phyloP scores from a whole-genome alignment of 2,797 vertebrate genomes.

The Bucorvus abyssinicus region DNA sequence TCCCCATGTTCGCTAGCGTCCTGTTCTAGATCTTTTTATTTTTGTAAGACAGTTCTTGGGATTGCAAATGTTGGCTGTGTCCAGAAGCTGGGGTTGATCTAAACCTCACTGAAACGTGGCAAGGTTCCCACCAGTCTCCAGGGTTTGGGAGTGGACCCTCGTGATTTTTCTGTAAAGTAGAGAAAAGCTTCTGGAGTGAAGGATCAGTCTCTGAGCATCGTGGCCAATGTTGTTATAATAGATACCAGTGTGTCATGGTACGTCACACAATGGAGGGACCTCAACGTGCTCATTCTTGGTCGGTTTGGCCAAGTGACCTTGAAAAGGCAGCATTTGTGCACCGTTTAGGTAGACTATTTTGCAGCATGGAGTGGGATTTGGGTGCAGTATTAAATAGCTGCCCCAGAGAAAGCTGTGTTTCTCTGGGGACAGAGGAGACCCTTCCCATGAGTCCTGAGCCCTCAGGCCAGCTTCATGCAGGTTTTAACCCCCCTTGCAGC shows the following conservation, averaged over 20 bases:
- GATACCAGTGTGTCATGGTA: rapidly evolving
- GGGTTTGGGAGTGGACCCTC: not conserved
- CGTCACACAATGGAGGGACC: rapidly evolving
- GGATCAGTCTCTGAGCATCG: not conserved
- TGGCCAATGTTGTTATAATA: not conserved
- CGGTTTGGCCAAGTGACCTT: not conserved
- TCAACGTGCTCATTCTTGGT: rapidly evolving
- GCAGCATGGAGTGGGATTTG: not conserved
- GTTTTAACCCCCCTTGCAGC: not conserved
- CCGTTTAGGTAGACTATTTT: not conserved
- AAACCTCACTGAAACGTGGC: not conserved
- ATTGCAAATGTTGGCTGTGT: not conserved
- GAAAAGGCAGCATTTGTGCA: not conserved
- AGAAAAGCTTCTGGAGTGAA: not conserved
- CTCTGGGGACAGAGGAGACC: rapidly evolving
- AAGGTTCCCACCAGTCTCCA: not conserved
- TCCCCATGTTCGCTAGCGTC: rapidly evolving
- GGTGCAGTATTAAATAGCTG: not conserved
- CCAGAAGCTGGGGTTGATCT: not conserved
- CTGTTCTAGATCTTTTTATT: not conserved
- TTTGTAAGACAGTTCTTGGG: not conserved
- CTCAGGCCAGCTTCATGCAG: not conserved
- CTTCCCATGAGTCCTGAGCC: not conserved
- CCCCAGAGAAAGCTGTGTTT: not conserved
- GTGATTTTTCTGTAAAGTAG: not conserved